These are phyloP conservation scores for Dicaeum eximium DNA, from an alignment of 2,113 vertebrate species.

Conservation along the genomic window DNA sequence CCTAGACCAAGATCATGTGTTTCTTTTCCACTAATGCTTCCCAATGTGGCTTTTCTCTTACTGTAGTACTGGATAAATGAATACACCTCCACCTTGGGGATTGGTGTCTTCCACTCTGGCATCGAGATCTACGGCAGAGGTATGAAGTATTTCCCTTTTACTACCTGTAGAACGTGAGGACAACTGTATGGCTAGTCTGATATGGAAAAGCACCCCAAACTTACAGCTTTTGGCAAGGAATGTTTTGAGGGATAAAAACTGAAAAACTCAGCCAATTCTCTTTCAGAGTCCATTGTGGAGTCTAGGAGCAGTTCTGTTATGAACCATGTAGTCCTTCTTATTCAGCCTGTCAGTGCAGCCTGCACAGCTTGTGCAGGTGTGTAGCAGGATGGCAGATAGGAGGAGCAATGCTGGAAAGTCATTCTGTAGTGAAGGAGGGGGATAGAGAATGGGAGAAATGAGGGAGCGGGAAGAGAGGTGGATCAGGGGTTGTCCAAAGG, in stretches of 20 bases:
- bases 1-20: not conserved
- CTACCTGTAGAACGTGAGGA: not conserved
- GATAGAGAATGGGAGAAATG: not conserved
- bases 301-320: not conserved
- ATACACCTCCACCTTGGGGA: conserved; percentile 93
- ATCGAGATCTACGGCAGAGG: conserved; percentile 94
- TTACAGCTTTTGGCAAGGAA: not conserved
- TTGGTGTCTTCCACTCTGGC: conserved; percentile 94
- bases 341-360: not conserved
- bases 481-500: not conserved
- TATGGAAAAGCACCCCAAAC: not conserved
- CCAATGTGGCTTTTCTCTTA: conserved; percentile 30
- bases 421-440: not conserved
- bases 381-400: not conserved
- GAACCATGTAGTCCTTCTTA: not conserved
- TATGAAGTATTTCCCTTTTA: conserved; percentile 56
- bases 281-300: not conserved
- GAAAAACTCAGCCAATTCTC: not conserved
- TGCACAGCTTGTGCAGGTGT: not conserved
- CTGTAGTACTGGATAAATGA: conserved; percentile 95
- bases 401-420: not conserved
- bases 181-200: not conserved
- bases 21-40: conserved; percentile 29
- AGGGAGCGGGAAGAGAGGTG: not conserved
- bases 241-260: not conserved